These are phyloP conservation scores for Chironomus riparius DNA, from an alignment of 2,888 invertebrate genomes.

Conservation along the genomic window DNA sequence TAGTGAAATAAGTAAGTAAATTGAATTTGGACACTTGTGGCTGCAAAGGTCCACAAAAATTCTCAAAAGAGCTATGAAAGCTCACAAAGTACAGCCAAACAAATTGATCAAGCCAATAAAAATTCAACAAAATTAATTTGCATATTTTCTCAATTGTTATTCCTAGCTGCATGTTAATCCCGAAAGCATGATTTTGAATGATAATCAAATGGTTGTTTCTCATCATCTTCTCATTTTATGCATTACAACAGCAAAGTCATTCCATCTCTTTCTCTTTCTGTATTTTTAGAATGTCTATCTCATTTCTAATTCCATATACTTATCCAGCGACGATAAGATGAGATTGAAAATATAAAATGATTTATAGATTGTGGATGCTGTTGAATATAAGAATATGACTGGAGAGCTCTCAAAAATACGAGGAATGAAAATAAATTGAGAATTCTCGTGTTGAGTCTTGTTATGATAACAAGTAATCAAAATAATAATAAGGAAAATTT, in stretches of 20 bases:
- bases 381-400: neutral
- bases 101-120: too few relatives aligned
- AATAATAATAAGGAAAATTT: neutral
- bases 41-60: too few relatives aligned
- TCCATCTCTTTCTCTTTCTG: too few relatives aligned
- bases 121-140: neutral
- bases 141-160: neutral
- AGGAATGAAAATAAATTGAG: neutral
- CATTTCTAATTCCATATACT: neutral
- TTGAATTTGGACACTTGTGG: too few relatives aligned
- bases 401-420: neutral
- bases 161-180: neutral
- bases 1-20: too few relatives aligned
- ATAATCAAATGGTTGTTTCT: neutral
- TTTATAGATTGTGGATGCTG: constrained; percentile 4
- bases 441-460: neutral
- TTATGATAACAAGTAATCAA: neutral
- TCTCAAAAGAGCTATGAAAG: too few relatives aligned
- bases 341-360: neutral
- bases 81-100: too few relatives aligned
- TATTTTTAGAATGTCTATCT: neutral
- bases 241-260: neutral
- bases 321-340: neutral
- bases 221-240: neutral
- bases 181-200: neutral